A percentile compares a stretch with the other conserved stretches of the same genome.
phyloP scores from a whole-genome alignment of 2,113 vertebrate species.

The Montifringilla adamsi region DNA sequence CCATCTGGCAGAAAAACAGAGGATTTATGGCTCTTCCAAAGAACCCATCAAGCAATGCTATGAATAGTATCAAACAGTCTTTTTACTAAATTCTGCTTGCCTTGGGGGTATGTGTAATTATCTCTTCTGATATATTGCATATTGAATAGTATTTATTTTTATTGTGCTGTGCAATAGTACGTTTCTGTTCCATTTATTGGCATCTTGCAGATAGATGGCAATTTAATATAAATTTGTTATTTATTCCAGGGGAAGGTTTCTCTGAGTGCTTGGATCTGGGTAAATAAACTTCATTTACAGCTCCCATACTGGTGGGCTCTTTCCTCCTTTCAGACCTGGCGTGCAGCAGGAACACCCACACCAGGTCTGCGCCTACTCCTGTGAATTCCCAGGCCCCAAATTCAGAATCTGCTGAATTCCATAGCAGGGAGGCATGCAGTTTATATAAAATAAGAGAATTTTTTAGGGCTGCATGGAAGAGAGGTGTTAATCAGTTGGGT shows the following conservation, averaged over 20 bases:
- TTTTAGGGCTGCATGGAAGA: background rate
- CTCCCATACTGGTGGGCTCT: background rate
- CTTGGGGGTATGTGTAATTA: conserved; percentile 1
- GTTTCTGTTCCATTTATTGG: background rate
- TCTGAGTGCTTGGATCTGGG: background rate
- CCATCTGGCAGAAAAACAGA: conserved; percentile 18
- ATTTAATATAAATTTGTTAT: background rate
- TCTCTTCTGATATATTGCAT: conserved; percentile 3
- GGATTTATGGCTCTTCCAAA: conserved; percentile 42
- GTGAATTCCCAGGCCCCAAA: background rate
- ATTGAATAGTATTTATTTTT: conserved; percentile 47
- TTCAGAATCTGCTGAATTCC: background rate
- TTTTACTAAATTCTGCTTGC: conserved; percentile 33
- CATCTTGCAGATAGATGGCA: background rate
- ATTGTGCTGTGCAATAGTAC: background rate
- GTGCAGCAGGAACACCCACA: background rate
- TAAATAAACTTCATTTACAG: background rate
- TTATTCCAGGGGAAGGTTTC: background rate
- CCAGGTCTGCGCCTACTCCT: background rate
- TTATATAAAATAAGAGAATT: background rate
- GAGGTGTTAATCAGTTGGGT: background rate
- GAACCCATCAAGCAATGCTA: background rate
- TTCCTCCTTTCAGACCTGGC: background rate
- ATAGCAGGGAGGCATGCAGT: background rate
- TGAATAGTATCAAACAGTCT: conserved; percentile 1